Percentiles rank a stretch among this genome's conserved stretches.
Conservation (phyloP, 1,140 invertebrate genomes). For the Neuroterus valhalla region DNA sequence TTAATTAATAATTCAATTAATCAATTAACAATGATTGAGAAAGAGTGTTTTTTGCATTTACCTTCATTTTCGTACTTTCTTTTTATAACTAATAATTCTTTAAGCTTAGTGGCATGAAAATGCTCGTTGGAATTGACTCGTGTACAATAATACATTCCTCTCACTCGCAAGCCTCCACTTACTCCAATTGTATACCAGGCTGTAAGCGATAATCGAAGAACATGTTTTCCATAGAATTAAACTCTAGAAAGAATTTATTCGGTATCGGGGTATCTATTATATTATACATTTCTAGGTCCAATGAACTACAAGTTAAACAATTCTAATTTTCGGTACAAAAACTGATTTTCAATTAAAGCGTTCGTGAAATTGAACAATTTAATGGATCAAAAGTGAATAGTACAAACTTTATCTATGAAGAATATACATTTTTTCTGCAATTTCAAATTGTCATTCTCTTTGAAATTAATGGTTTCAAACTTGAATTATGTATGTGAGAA, state of each 20-base stretch:
- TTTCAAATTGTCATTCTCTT: too few relatives aligned
- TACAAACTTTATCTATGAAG: too few relatives aligned
- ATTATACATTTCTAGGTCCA: too few relatives aligned
- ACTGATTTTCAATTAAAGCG: too few relatives aligned
- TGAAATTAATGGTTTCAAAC: too few relatives aligned
- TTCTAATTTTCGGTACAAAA: too few relatives aligned
- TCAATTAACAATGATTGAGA: conserved; percentile 73
- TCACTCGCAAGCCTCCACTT: not conserved
- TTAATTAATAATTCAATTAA: conserved; percentile 66
- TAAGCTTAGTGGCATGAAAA: conserved; percentile 75
- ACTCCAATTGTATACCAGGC: conserved; percentile 29
- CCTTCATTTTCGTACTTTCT: conserved; percentile 38
- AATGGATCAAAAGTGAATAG: too few relatives aligned
- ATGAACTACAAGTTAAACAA: too few relatives aligned
- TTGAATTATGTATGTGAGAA: too few relatives aligned
- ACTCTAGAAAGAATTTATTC: not conserved
- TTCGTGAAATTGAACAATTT: too few relatives aligned
- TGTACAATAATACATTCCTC: conserved; percentile 66
- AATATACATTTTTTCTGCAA: too few relatives aligned
- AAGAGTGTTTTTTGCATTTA: conserved; percentile 53
- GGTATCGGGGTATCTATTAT: not conserved
- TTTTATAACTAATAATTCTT: conserved; percentile 67
- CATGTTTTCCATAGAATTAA: not conserved
- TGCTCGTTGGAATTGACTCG: conserved; percentile 75
- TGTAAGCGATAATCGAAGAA: conserved; percentile 17